Evolutionary conservation across 2,888 invertebrate genomes (phyloP).

Genomic region (Thereva nobilitata): DNA sequence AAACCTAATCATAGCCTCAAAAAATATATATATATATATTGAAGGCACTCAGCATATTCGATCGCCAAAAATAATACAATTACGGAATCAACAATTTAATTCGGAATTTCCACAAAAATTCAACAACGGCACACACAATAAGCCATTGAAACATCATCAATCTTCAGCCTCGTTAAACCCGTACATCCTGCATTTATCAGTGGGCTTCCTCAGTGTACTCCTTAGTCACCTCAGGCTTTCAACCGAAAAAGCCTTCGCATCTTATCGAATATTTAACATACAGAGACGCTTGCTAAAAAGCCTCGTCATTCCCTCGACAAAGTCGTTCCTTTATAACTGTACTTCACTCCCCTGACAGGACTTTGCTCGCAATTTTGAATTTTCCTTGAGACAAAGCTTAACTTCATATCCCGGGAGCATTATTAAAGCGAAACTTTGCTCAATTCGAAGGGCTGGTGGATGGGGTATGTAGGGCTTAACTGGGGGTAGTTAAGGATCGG

Average conservation of each 20-base stretch:
- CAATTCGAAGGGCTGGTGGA: background rate
- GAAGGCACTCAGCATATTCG: too few relatives aligned
- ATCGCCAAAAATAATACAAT: too few relatives aligned
- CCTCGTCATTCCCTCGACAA: slow-evolving; percentile 17
- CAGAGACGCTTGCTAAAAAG: slow-evolving; percentile 10
- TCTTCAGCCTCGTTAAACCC: slow-evolving; percentile 12
- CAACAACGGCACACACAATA: slow-evolving; percentile 2
- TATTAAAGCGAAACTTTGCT: slow-evolving; percentile 25
- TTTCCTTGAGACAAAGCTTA: slow-evolving; percentile 19
- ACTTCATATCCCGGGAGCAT: slow-evolving; percentile 1
- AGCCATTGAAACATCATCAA: slow-evolving; percentile 19
- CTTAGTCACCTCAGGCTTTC: background rate
- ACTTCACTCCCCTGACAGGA: background rate
- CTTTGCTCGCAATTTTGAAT: slow-evolving; percentile 12
- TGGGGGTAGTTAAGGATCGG: too few relatives aligned
- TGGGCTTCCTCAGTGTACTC: slow-evolving; percentile 9
- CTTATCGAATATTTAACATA: slow-evolving; percentile 7
- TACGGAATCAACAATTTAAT: too few relatives aligned
- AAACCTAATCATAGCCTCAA: too few relatives aligned
- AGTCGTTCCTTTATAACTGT: slow-evolving; percentile 14
- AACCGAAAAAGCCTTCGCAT: background rate
- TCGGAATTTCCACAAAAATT: too few relatives aligned
- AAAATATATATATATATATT: too few relatives aligned
- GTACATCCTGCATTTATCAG: slow-evolving; percentile 12
- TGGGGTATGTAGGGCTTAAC: background rate